Conservation (phyloP, 2,113 vertebrate species). For the Platysternon megacephalum region DNA sequence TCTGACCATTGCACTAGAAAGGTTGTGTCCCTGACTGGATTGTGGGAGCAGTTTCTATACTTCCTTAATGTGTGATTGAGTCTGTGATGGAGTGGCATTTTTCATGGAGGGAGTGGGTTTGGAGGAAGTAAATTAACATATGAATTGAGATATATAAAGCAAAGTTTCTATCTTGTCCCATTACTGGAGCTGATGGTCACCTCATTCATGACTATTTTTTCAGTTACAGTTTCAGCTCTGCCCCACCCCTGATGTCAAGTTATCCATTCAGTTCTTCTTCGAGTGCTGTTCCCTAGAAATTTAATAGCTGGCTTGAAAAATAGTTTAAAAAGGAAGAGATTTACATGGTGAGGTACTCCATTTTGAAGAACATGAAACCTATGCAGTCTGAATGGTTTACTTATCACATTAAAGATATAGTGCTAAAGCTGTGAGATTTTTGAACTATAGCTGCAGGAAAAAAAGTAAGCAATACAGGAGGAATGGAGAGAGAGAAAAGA, state of each 20-base stretch:
- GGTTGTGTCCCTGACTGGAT: background rate
- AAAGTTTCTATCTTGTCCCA: background rate
- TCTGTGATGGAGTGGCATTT: background rate
- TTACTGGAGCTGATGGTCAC: background rate
- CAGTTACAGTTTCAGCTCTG: background rate
- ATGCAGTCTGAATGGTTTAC: background rate
- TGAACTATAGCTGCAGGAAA: background rate
- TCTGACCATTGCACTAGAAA: too few relatives aligned
- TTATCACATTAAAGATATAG: background rate
- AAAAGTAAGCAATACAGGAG: background rate
- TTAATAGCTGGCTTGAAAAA: background rate
- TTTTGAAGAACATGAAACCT: background rate
- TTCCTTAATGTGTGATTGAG: background rate
- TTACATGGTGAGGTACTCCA: background rate
- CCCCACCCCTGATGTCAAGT: background rate
- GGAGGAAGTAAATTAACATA: background rate
- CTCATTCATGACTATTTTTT: background rate
- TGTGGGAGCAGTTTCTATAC: background rate
- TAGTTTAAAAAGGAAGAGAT: background rate
- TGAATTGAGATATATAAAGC: background rate
- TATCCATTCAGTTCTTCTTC: background rate
- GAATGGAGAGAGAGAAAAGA: background rate
- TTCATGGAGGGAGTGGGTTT: background rate
- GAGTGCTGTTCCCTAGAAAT: background rate
- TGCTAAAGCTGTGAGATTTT: background rate